A percentile compares a stretch with the other conserved stretches of the same genome.
Evolutionary conservation across 1,140 invertebrate species (phyloP).

Genomic region (Cydia strobilella): DNA sequence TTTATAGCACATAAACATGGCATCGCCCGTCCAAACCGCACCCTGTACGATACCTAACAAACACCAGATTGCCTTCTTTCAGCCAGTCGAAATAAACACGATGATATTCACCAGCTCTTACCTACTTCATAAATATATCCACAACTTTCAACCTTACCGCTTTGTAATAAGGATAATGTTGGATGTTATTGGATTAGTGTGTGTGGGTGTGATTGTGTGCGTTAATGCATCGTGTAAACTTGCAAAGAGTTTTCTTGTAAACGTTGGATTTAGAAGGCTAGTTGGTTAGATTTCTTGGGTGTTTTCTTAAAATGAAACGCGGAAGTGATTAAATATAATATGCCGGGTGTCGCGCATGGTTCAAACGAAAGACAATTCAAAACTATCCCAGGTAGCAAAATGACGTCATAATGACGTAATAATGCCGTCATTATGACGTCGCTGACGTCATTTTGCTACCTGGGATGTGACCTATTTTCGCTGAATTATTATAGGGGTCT

Average conservation of each 20-base stretch:
- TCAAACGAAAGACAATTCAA: too few species aligned
- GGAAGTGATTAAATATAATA: too few species aligned
- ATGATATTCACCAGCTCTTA: slow-evolving; percentile 73
- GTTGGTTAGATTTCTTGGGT: neutral
- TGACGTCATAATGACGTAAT: too few species aligned
- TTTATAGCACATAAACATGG: slow-evolving; percentile 7
- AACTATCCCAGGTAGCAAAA: too few species aligned
- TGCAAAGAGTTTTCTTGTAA: slow-evolving; percentile 6
- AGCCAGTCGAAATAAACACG: slow-evolving; percentile 73
- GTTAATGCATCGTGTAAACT: slow-evolving; percentile 33
- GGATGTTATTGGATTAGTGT: slow-evolving; percentile 36
- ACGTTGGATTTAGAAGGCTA: neutral
- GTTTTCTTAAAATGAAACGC: neutral
- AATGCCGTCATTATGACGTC: too few species aligned
- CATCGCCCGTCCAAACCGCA: slow-evolving; percentile 29
- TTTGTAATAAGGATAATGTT: neutral
- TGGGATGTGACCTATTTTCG: too few species aligned
- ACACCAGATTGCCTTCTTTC: slow-evolving; percentile 78
- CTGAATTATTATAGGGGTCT: too few species aligned
- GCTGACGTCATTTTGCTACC: too few species aligned
- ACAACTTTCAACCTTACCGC: neutral
- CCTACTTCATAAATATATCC: slow-evolving; percentile 38
- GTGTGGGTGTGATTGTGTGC: slow-evolving; percentile 25
- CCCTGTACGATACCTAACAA: slow-evolving; percentile 49
- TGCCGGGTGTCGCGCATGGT: too few species aligned